These are phyloP conservation scores for Rana temporaria DNA, from an alignment of 2,113 vertebrate species.

Conservation along the genomic window DNA sequence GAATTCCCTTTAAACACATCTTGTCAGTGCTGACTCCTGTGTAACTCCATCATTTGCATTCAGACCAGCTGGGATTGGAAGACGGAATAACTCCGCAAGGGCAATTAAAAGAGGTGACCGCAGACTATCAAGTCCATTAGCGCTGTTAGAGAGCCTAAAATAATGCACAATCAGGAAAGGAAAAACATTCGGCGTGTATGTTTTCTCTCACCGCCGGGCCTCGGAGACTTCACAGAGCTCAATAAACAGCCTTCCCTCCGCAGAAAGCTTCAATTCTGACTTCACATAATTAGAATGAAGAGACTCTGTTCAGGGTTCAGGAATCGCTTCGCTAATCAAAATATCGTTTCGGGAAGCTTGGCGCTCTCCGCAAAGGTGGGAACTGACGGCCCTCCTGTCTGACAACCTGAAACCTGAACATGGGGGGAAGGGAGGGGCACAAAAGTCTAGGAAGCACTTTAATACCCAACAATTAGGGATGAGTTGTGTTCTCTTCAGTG, in stretches of 20 bases:
- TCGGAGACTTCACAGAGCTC: constrained; percentile 8
- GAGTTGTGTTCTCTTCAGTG: too few relatives aligned
- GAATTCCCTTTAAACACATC: too few relatives aligned
- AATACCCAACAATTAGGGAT: too few relatives aligned
- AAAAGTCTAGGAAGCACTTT: too few relatives aligned
- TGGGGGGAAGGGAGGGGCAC: background rate
- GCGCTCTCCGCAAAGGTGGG: too few relatives aligned
- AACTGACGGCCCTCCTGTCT: too few relatives aligned
- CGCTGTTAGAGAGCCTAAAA: background rate
- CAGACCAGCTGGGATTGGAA: background rate
- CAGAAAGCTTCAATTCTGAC: constrained; percentile 1
- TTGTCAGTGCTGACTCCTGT: too few relatives aligned
- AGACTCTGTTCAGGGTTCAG: background rate
- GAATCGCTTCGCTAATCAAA: constrained; percentile 9
- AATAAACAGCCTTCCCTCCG: constrained; percentile 25
- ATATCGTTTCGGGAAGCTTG: background rate
- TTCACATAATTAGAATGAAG: constrained; percentile 16
- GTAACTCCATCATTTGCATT: too few relatives aligned
- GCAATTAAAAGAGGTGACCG: constrained; percentile 37
- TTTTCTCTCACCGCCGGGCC: constrained; percentile 1
- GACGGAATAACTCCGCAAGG: constrained; percentile 1
- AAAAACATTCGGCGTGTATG: background rate
- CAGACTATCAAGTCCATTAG: background rate
- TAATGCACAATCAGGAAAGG: constrained; percentile 15
- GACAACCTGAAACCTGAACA: too few relatives aligned